Evolutionary conservation across 2,888 invertebrate species (phyloP), one percentile per base, ranked within the genome.

Genomic region (Linnaemya tessellans): DNA sequence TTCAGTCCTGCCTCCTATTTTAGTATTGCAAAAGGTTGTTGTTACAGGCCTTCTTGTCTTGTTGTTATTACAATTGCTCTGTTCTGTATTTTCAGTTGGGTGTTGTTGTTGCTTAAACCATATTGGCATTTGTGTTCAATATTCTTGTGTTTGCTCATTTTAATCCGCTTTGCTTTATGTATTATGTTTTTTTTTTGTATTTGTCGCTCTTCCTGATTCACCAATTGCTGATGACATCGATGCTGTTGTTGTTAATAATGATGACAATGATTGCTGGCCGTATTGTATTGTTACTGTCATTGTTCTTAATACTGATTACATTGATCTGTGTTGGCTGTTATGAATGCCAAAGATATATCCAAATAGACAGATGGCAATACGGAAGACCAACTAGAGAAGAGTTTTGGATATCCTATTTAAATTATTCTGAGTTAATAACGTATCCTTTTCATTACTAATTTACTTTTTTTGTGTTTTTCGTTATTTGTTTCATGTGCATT

Each of bases 101-200:
- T 73, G 15, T 54, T 65, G 67, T 41, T 67, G 60, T 75, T 74
- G 20, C n/a, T 81, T 78, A 41, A 67, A 71, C 22, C 67, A 80
- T 86, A 83, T 86, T 86, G 80, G 80, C 77, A 77, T 83, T 71
- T 68, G 67, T 80, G 38, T 65, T 83, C 60, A 81, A 81, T 81
- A 73, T 81, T 74, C 67, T 71, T 80, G 67, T 77, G 77, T 84
- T 84, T 75, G 77, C 71, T 80, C 80, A 54, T 75, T 80, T 84
- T 80, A 77, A 84, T 84, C 84, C 75, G 84, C 80, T 84, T 84
- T 84, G 71, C 60, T 80, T 80, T 71, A 84, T 80, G 71, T 80
- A 80, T 84, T 71, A 84, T 77, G 46, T 54, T 56, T 60, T 35
- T 73, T 73, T 71, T 2, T 64, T 71, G 7, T 71, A 68, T 35